Conservation (phyloP, 2,113 vertebrate species). For the Pachyramphus minor region DNA sequence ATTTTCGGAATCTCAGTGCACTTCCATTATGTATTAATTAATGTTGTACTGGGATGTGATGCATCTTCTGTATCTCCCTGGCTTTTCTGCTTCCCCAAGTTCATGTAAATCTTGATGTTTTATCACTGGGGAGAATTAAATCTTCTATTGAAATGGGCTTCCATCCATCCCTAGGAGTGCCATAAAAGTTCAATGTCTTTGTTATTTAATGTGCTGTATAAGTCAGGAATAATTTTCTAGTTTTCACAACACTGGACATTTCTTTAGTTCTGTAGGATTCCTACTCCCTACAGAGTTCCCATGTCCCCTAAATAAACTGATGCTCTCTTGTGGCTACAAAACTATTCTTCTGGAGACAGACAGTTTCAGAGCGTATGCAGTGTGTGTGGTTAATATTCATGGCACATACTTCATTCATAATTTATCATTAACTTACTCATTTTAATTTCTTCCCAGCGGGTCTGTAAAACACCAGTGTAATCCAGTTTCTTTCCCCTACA, state of each 20-base stretch:
- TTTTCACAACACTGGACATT: not conserved
- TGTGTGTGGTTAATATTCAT: slow-evolving; percentile 48
- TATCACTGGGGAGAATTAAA: slow-evolving; percentile 53
- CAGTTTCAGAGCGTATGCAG: slow-evolving; percentile 5
- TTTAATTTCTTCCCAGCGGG: slow-evolving; percentile 47
- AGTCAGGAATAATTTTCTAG: slow-evolving; percentile 32
- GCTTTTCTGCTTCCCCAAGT: not conserved
- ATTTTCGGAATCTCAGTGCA: slow-evolving; percentile 7
- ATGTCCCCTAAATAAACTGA: slow-evolving; percentile 49
- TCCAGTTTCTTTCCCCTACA: slow-evolving; percentile 22
- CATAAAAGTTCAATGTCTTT: slow-evolving; percentile 60
- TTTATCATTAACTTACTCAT: slow-evolving; percentile 49
- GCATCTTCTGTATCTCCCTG: not conserved
- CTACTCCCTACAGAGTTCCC: slow-evolving; percentile 15
- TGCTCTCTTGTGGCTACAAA: slow-evolving; percentile 16
- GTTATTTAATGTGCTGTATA: slow-evolving; percentile 53
- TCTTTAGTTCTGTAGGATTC: slow-evolving; percentile 36
- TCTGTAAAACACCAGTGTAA: slow-evolving; percentile 18
- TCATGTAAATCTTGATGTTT: slow-evolving; percentile 58
- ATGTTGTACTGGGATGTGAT: not conserved
- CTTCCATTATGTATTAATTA: slow-evolving; percentile 51
- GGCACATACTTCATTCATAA: slow-evolving; percentile 50
- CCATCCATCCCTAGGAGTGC: slow-evolving; percentile 43
- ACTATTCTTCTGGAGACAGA: slow-evolving; percentile 5
- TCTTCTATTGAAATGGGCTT: slow-evolving; percentile 55